Evolutionary conservation across 2,797 vertebrate genomes (phyloP).

Genomic region (Channallabes apus): DNA sequence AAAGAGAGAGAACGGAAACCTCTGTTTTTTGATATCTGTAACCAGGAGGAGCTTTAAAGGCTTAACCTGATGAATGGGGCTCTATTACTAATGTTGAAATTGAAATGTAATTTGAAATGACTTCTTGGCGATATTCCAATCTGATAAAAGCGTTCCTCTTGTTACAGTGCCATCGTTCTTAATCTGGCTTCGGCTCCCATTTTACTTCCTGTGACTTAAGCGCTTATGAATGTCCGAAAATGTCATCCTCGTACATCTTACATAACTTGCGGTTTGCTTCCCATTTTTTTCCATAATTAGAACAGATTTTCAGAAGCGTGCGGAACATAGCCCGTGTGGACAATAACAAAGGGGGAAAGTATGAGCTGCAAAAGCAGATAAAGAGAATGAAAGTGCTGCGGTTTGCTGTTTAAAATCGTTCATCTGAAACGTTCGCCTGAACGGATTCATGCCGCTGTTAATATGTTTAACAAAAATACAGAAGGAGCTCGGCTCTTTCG

Average conservation of each 20-base stretch:
- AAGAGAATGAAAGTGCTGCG: not conserved
- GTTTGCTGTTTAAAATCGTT: not conserved
- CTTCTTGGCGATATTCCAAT: not conserved
- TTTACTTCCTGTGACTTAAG: constrained; percentile 2
- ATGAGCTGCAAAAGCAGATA: constrained; percentile 10
- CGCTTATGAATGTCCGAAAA: not conserved
- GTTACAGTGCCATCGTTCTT: not conserved
- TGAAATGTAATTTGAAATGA: not conserved
- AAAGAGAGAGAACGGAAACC: not conserved
- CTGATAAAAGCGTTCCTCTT: not conserved
- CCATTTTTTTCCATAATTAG: constrained; percentile 17
- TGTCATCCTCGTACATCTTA: constrained; percentile 14
- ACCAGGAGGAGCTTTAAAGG: not conserved
- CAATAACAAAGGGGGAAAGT: constrained; percentile 9
- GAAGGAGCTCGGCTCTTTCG: not conserved
- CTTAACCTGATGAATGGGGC: not conserved
- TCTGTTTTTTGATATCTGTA: not conserved
- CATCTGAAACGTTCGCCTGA: not conserved
- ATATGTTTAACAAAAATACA: not conserved
- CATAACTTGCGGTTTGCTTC: not conserved
- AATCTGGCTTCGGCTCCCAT: not conserved
- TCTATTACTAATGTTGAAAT: too few relatives aligned
- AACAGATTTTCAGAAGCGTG: constrained; percentile 9
- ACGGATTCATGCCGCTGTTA: not conserved
- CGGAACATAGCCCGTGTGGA: not conserved